phyloP scores from a whole-genome alignment of 2,888 invertebrate genomes.

The Eulithis testata region DNA sequence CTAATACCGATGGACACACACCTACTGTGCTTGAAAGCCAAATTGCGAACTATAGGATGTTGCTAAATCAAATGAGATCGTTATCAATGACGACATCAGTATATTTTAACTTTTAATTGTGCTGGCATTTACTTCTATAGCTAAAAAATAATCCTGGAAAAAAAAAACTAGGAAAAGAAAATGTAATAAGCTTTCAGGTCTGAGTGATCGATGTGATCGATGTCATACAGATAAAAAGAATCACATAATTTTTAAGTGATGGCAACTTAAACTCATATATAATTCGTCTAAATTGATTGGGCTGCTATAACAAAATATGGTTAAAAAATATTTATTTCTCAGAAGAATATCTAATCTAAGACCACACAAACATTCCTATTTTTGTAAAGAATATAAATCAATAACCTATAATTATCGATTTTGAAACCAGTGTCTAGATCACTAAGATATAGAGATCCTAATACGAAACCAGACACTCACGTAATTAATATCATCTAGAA shows the following conservation, averaged over 20 bases:
- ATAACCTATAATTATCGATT: background rate
- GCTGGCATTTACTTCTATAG: constrained; percentile 35
- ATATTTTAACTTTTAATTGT: constrained; percentile 34
- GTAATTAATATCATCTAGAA: too few species aligned
- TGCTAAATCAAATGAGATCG: constrained; percentile 37
- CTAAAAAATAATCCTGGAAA: too few species aligned
- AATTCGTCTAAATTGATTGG: background rate
- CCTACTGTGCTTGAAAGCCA: constrained; percentile 40
- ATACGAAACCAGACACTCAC: too few species aligned
- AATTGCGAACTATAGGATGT: constrained; percentile 27
- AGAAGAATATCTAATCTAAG: too few species aligned
- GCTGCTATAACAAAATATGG: background rate
- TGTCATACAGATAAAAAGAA: background rate
- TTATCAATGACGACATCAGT: constrained; percentile 34
- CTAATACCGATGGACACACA: constrained; percentile 54
- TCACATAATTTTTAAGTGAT: too few species aligned
- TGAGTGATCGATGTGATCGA: background rate
- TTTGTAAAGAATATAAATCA: background rate
- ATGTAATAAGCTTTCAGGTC: too few species aligned
- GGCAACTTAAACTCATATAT: background rate
- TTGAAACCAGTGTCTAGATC: background rate
- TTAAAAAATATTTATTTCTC: too few species aligned
- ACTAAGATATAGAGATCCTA: background rate
- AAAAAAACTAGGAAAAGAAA: too few species aligned
- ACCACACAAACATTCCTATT: too few species aligned